A percentile compares a stretch with the other conserved stretches of the same genome.
These are phyloP conservation scores for Cheilinus undulatus DNA, from an alignment of 2,113 vertebrate genomes.

Conservation along the genomic window DNA sequence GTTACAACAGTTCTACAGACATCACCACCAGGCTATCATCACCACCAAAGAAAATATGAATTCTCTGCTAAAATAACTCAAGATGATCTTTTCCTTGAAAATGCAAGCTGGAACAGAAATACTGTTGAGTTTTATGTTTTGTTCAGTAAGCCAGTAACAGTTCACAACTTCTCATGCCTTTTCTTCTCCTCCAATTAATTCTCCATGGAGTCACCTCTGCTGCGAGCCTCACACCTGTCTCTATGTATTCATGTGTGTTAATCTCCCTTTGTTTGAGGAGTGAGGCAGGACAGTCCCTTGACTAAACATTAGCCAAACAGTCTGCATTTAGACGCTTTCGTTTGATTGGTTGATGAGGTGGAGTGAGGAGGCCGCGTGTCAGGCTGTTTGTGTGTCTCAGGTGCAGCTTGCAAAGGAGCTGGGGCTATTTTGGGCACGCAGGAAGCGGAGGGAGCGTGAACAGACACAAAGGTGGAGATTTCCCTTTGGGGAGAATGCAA, in stretches of 20 bases:
- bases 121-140: too few species aligned
- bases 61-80: too few species aligned
- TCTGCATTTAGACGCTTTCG: conserved; percentile 39
- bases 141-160: not conserved
- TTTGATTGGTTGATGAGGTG: conserved; percentile 59
- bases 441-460: conserved; percentile 35
- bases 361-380: conserved; percentile 32
- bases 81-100: too few species aligned
- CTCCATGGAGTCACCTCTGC: not conserved
- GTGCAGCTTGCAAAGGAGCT: conserved; percentile 48
- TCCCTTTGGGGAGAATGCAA: conserved; percentile 22
- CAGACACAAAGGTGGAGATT: conserved; percentile 41
- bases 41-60: too few species aligned
- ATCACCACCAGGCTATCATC: too few species aligned
- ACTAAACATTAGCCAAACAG: conserved; percentile 60
- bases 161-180: not conserved
- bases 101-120: too few species aligned
- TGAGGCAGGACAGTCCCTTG: conserved; percentile 38
- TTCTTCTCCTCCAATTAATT: not conserved
- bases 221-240: conserved; percentile 55
- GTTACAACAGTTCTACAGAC: too few species aligned
- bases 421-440: conserved; percentile 39
- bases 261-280: conserved; percentile 64
- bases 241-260: conserved; percentile 33
- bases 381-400: conserved; percentile 52